Conservation (phyloP, 2,113 vertebrate genomes). For the Malurus cyaneus region DNA sequence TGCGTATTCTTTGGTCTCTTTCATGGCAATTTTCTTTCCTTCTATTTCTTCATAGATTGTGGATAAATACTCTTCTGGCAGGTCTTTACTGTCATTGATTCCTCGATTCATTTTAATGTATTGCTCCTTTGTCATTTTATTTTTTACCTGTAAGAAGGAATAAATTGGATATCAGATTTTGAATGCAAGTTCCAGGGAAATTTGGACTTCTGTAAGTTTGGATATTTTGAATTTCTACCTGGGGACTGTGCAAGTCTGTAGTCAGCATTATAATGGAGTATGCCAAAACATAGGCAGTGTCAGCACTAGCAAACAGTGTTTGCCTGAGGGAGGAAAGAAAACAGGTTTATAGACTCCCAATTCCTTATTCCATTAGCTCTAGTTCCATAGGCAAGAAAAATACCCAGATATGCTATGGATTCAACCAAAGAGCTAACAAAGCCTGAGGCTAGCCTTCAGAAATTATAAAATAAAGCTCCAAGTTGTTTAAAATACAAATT, state of each 20-base stretch:
- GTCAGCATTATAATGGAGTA: constrained; percentile 99
- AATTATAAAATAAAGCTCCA: neutral
- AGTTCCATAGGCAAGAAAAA: neutral
- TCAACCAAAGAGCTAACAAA: neutral
- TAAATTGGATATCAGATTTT: neutral
- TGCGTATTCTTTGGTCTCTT: constrained; percentile 92
- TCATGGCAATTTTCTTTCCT: constrained; percentile 97
- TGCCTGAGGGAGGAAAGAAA: constrained; percentile 76
- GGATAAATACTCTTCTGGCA: constrained; percentile 94
- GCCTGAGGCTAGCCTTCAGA: neutral
- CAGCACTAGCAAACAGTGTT: constrained; percentile 95
- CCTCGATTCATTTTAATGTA: constrained; percentile 99
- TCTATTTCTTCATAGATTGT: constrained; percentile 96
- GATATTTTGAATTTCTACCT: constrained; percentile 73
- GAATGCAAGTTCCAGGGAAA: neutral
- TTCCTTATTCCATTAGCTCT: neutral
- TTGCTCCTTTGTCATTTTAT: constrained; percentile 99
- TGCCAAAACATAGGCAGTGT: constrained; percentile 96
- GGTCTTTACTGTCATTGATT: constrained; percentile 96
- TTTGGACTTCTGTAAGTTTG: neutral
- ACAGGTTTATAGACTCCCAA: neutral
- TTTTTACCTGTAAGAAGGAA: constrained; percentile 86
- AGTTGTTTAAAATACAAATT: neutral
- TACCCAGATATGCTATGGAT: neutral
- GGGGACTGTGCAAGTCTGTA: constrained; percentile 96